Evolutionary conservation across 1,140 invertebrate genomes (phyloP), one percentile per base, ranked within the genome.

Genomic region (Monochamus saltuarius): DNA sequence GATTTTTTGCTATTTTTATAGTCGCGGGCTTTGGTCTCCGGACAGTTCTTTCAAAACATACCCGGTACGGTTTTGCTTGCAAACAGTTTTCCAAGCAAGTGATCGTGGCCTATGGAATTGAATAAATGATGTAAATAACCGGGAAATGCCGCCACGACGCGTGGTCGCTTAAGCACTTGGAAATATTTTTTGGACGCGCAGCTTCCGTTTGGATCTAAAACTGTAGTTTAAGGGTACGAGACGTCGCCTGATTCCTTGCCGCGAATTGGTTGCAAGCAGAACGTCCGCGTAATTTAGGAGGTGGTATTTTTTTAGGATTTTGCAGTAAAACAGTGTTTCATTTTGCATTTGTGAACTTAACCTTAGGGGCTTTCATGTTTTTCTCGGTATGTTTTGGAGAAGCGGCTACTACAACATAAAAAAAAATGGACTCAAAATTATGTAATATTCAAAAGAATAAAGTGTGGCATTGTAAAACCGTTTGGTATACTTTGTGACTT

Each of bases 381-480:
- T 29, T 6, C 22, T 29, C 22, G 22, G 58, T 61, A 61, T 61
- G 59, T 61, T 62, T 50, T 61, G 58, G 58, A 46, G 42, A 54
- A 60, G 58, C 47, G 37, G 46, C 29, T 47, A 54, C 37, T 56
- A 34, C 40, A 53, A 53, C n/a, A 14, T 39, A 29, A 29, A 29
- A 29, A 29, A 29, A 29, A 29, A 29, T 29, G 22, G 16, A 40
- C 43, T 46, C 10, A 19, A 19, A 53, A 53, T 40, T 53, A 4
- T 53, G 36, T 53, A 39, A 16, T 40, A 39, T 53, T 19, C 17
- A n/a, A 53, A 53, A 39, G 36, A 29, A 29, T 29, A 29, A 29
- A 29, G 22, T 29, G 35, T 53, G 37, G 65, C 65, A 59, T 64
- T 67, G 65, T 64, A 64, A 63, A 64, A 67, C 64, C 56, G 16